Evolutionary conservation across 2,113 vertebrate genomes (phyloP).

Genomic region (Antechinus flavipes): DNA sequence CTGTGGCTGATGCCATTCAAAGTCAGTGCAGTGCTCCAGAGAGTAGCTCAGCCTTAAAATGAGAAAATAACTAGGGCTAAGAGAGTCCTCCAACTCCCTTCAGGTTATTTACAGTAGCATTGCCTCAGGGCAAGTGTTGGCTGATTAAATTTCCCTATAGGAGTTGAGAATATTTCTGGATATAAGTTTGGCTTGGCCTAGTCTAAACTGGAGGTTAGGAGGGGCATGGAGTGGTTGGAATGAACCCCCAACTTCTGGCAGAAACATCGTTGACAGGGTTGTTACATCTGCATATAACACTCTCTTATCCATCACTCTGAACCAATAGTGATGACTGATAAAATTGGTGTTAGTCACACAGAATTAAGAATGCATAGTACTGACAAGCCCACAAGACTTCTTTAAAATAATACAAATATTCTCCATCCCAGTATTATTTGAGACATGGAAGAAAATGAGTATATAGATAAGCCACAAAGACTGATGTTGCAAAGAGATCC

Average conservation of each 20-base stretch:
- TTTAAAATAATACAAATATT: neutral
- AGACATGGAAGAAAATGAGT: neutral
- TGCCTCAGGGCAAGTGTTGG: neutral
- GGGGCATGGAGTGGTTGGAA: neutral
- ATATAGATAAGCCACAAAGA: neutral
- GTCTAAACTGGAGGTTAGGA: neutral
- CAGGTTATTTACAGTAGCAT: neutral
- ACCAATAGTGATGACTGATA: neutral
- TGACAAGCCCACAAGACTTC: neutral
- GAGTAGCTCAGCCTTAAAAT: neutral
- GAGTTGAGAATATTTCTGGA: neutral
- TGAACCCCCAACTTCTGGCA: neutral
- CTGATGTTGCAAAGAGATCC: neutral
- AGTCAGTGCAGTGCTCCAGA: neutral
- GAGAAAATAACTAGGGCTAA: neutral
- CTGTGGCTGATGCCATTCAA: neutral
- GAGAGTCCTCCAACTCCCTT: neutral
- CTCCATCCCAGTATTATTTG: neutral
- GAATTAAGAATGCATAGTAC: neutral
- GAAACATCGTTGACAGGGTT: neutral
- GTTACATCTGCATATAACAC: neutral
- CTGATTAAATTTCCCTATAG: neutral
- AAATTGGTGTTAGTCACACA: neutral
- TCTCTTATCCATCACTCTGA: neutral
- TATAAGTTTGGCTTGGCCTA: neutral